Percentiles rank a stretch among this genome's conserved stretches.
These are phyloP conservation scores for Dusona sp. DNA, from an alignment of 2,888 invertebrate species.

Conservation along the genomic window DNA sequence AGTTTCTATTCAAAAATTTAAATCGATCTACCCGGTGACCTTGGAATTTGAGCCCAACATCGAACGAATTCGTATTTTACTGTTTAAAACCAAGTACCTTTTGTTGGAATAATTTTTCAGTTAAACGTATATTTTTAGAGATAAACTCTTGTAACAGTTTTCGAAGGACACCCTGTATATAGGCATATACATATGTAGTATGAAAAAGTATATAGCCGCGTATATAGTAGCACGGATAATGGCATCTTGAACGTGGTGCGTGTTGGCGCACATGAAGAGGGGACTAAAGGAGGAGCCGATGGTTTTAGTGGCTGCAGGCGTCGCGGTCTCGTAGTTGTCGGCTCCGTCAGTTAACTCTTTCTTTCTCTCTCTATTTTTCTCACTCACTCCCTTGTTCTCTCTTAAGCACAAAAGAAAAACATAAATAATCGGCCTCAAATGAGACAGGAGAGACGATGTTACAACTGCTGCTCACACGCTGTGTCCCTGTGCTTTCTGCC, in stretches of 20 bases:
- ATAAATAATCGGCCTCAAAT: slow-evolving; percentile 84
- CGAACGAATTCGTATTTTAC: neutral
- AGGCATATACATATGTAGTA: slow-evolving; percentile 17
- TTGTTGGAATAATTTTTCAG: neutral
- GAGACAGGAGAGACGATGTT: slow-evolving; percentile 78
- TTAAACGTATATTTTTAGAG: neutral
- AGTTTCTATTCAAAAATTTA: neutral
- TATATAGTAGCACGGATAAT: slow-evolving; percentile 61
- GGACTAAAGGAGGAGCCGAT: slow-evolving; percentile 77
- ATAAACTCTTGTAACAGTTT: neutral
- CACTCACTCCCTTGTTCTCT: slow-evolving; percentile 25
- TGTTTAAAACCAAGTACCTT: neutral
- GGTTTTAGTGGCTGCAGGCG: slow-evolving; percentile 83
- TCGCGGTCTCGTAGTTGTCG: slow-evolving; percentile 75
- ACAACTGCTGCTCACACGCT: slow-evolving; percentile 74
- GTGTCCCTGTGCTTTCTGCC: slow-evolving; percentile 22
- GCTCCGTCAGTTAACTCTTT: slow-evolving; percentile 65
- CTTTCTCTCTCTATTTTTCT: slow-evolving; percentile 18
- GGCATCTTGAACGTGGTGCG: slow-evolving; percentile 65
- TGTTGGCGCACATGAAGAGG: slow-evolving; percentile 69
- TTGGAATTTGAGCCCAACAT: neutral
- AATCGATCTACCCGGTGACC: neutral
- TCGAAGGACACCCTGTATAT: slow-evolving; percentile 25
- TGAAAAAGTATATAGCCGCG: slow-evolving; percentile 37
- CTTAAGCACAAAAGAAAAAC: slow-evolving; percentile 80